Evolutionary conservation across 2,113 vertebrate species (phyloP).

Genomic region (Platysternon megacephalum): DNA sequence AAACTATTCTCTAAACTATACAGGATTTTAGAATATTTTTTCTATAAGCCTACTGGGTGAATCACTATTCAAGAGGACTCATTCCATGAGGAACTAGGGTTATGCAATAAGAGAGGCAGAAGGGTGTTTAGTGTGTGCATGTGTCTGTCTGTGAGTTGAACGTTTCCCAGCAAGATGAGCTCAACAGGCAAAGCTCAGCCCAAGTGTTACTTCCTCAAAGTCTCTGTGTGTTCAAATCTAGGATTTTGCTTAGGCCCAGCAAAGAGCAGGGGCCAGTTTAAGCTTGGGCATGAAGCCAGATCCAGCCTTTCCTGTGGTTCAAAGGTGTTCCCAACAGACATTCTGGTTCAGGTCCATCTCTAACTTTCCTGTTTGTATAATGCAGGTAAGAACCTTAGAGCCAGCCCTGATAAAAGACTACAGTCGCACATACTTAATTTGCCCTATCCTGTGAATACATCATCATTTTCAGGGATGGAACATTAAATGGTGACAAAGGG

Average conservation of each 20-base stretch:
- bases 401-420: neutral
- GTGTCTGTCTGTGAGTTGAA: neutral
- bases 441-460: constrained; percentile 22
- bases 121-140: neutral
- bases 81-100: neutral
- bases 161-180: neutral
- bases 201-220: neutral
- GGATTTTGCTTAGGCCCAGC: neutral
- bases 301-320: neutral
- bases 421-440: neutral
- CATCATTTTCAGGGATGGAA: neutral
- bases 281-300: neutral
- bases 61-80: accelerated
- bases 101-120: neutral
- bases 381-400: neutral
- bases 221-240: neutral
- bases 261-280: neutral
- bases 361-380: neutral
- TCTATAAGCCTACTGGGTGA: neutral
- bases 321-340: accelerated
- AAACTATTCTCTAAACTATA: neutral
- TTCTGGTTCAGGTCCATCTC: neutral
- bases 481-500: constrained; percentile 33
- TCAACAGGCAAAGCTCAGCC: neutral
- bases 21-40: neutral